Conservation (phyloP, 2,888 invertebrate genomes). For the Petrophora chlorosata region DNA sequence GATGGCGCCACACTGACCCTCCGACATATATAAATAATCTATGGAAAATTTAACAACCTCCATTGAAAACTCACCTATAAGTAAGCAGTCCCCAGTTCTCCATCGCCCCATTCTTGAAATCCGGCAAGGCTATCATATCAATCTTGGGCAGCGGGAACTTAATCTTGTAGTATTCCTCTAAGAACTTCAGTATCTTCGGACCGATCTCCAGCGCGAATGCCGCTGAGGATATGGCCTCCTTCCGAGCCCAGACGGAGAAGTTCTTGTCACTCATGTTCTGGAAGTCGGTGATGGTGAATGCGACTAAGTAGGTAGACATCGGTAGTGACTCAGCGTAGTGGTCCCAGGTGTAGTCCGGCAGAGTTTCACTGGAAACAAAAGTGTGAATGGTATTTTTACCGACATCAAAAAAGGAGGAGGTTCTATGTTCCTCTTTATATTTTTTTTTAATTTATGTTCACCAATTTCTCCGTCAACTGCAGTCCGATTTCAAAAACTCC, state of each 20-base stretch:
- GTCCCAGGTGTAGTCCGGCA: constrained; percentile 89
- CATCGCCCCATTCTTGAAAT: constrained; percentile 95
- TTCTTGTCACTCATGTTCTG: constrained; percentile 81
- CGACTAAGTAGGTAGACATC: constrained; percentile 96
- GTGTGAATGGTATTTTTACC: no score
- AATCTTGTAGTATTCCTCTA: constrained; percentile 90
- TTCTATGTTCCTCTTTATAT: no score
- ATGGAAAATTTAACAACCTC: no score
- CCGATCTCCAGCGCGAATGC: constrained; percentile 91
- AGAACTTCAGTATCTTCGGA: constrained; percentile 87
- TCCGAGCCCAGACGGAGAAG: constrained; percentile 88
- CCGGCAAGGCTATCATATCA: constrained; percentile 96
- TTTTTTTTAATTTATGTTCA: no score
- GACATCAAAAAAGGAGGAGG: no score
- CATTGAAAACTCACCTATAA: constrained; percentile 80
- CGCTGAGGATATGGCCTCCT: constrained; percentile 88
- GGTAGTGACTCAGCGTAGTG: constrained; percentile 90
- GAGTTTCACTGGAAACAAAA: constrained; percentile 81
- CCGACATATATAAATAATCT: no score
- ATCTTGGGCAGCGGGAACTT: constrained; percentile 91
- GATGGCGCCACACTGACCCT: no score
- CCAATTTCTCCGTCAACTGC: no score
- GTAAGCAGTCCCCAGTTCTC: constrained; percentile 94
- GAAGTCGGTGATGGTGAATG: constrained; percentile 92
- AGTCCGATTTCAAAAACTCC: no score